phyloP scores from a whole-genome alignment of 2,113 vertebrate genomes.

The Catharus fuscescens region DNA sequence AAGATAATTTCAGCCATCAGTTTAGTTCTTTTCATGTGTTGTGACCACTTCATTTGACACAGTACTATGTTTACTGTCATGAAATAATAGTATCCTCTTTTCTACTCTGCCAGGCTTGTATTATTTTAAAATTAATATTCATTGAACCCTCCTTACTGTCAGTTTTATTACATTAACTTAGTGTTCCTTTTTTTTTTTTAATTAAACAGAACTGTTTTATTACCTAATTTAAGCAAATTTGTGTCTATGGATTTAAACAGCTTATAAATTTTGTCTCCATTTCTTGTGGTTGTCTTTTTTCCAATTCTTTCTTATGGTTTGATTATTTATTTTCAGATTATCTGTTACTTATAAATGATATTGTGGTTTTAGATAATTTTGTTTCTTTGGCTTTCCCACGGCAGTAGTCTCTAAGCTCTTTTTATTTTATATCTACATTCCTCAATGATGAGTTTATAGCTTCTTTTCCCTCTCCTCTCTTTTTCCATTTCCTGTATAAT shows the following conservation, averaged over 20 bases:
- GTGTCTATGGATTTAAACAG: neutral
- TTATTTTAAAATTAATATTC: neutral
- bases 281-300: neutral
- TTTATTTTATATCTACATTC: constrained; percentile 25
- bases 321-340: neutral
- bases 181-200: neutral
- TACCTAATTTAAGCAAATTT: neutral
- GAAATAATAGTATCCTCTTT: neutral
- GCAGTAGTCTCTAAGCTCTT: neutral
- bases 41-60: neutral
- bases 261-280: neutral
- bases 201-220: neutral
- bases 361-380: neutral
- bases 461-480: constrained; percentile 1
- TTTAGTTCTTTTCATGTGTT: neutral
- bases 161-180: neutral
- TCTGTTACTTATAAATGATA: neutral
- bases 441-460: constrained; percentile 1
- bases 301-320: neutral
- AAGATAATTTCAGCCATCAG: neutral
- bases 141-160: neutral
- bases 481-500: constrained; percentile 18
- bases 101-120: neutral
- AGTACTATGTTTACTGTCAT: neutral
- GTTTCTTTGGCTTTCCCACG: neutral